phyloP scores from a whole-genome alignment of 2,797 vertebrate species.

The Nyctalus aviator region DNA sequence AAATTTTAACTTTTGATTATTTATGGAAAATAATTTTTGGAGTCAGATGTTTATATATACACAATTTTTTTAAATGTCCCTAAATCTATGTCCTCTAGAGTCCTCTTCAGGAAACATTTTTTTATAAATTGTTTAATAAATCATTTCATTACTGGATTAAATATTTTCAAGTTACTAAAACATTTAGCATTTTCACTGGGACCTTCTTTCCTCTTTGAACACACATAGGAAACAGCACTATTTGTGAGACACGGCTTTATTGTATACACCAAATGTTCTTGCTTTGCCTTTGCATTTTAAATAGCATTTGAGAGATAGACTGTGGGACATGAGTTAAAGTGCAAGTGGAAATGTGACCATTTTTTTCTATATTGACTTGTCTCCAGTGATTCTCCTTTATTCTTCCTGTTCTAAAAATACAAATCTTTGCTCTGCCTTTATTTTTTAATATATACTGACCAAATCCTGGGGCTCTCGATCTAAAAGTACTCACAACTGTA shows the following conservation, averaged over 20 bases:
- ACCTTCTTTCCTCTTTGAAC: not conserved
- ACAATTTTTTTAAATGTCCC: not conserved
- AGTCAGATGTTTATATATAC: not conserved
- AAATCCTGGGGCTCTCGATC: not conserved
- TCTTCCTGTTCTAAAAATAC: not conserved
- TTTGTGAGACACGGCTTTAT: not conserved
- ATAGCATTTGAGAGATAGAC: not conserved
- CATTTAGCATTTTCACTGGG: not conserved
- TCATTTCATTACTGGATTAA: not conserved
- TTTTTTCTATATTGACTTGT: not conserved
- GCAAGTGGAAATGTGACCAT: not conserved
- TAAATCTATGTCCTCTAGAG: not conserved
- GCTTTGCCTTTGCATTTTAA: not conserved
- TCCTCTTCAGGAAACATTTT: not conserved
- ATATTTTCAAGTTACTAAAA: not conserved
- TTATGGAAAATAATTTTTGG: conserved; percentile 36
- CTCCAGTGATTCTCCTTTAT: not conserved
- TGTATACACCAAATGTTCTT: not conserved
- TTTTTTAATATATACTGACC: not conserved
- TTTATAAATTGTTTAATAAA: conserved; percentile 19
- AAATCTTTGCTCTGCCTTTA: not conserved
- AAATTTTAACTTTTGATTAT: not conserved
- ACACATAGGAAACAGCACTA: not conserved
- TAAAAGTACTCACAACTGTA: conserved; percentile 40
- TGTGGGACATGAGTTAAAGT: not conserved